A percentile compares a stretch with the other conserved stretches of the same genome.
These are phyloP conservation scores for Calephelis nemesis DNA, from an alignment of 1,140 invertebrate species.

Conservation along the genomic window DNA sequence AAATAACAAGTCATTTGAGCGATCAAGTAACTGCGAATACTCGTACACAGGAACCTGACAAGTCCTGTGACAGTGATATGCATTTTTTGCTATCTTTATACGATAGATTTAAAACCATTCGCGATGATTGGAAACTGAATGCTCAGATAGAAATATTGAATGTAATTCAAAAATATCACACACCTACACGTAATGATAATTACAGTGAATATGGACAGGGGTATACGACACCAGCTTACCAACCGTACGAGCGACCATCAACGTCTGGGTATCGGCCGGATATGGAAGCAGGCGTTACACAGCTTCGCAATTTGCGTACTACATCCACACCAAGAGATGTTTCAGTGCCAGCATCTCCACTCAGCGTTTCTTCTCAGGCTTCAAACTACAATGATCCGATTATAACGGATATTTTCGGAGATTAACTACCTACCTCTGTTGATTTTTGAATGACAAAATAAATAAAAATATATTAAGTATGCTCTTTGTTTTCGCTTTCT, in stretches of 20 bases:
- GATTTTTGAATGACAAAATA: constrained; percentile 6
- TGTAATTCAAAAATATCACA: constrained; percentile 8
- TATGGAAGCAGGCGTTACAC: constrained; percentile 3
- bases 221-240: too few species aligned
- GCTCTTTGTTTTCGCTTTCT: constrained; percentile 9
- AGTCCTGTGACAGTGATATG: constrained; percentile 10
- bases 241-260: too few species aligned
- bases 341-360: constrained; percentile 6
- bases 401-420: constrained; percentile 1
- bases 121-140: constrained; percentile 10
- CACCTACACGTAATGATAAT: constrained; percentile 8
- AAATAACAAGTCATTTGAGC: constrained; percentile 1
- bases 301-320: constrained; percentile 9
- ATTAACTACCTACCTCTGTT: constrained; percentile 5
- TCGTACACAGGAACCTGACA: constrained; percentile 12
- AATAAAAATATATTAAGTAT: constrained; percentile 8
- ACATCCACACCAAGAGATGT: constrained; percentile 6
- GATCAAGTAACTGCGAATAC: constrained; percentile 3
- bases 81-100: constrained; percentile 12
- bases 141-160: constrained; percentile 11
- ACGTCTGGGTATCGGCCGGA: constrained; percentile 1
- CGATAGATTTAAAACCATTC: constrained; percentile 9
- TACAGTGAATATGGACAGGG: constrained; percentile 7
- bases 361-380: constrained; percentile 2
- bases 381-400: constrained; percentile 6